These are phyloP conservation scores for Coelopa frigida DNA, from an alignment of 1,140 invertebrate species.

Conservation along the genomic window DNA sequence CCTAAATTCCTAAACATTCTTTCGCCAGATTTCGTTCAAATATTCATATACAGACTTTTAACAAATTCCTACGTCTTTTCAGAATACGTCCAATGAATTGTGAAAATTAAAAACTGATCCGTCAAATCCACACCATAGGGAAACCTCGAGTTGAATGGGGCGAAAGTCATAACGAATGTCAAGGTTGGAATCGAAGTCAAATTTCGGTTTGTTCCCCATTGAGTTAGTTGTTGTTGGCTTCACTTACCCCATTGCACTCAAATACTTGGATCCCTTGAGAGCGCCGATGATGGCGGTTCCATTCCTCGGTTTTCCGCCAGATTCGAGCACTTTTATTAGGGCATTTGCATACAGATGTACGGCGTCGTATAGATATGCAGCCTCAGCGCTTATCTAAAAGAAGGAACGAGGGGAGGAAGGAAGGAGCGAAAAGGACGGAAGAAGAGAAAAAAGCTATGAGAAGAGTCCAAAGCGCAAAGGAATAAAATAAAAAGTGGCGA, in stretches of 20 bases:
- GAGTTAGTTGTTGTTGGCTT: background rate
- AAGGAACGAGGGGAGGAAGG: background rate
- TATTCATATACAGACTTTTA: too few species aligned
- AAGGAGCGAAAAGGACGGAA: background rate
- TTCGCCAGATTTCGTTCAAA: too few species aligned
- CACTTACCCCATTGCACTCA: slow-evolving; percentile 76
- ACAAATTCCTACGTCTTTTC: too few species aligned
- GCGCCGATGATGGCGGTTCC: slow-evolving; percentile 63
- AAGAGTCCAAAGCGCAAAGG: too few species aligned
- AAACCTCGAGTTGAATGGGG: too few species aligned
- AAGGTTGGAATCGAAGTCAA: too few species aligned
- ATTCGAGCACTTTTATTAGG: slow-evolving; percentile 58
- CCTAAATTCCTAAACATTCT: too few species aligned
- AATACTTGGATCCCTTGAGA: slow-evolving; percentile 68
- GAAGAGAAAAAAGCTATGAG: background rate
- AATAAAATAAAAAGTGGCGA: slow-evolving; percentile 1
- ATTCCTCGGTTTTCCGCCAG: slow-evolving; percentile 59
- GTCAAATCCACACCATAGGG: too few species aligned
- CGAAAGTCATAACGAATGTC: too few species aligned
- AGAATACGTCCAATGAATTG: too few species aligned
- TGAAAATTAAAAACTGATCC: too few species aligned
- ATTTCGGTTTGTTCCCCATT: too few species aligned
- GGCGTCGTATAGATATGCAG: slow-evolving; percentile 86
- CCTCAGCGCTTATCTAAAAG: slow-evolving; percentile 71
- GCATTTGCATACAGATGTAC: slow-evolving; percentile 77